Evolutionary conservation across 2,888 invertebrate species (phyloP), one percentile per base, ranked within the genome.

Genomic region (Conops quadrifasciatus): DNA sequence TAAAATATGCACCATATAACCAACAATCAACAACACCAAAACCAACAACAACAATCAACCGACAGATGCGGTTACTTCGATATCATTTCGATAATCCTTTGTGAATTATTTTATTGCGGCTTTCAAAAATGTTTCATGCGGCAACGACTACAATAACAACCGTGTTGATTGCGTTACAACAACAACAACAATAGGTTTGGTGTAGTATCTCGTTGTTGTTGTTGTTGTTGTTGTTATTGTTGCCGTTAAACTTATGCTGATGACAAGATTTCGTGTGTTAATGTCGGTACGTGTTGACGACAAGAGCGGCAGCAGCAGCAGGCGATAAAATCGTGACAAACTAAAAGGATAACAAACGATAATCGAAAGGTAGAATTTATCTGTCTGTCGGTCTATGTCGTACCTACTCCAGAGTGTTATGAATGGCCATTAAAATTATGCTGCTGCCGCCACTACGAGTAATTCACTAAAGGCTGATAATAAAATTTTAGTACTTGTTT

Each of bases 31-130:
- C 51, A 51, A 43, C 49, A 36, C 15, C 62, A 16, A 36, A 30
- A 51, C 21, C 49, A 62, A 62, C 51, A 51, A 62, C 68, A 59
- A 7, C 67, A 11, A 26, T 19, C 67, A 47, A 26, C 53, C 11
- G 49, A 51, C 56, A 47, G 45, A 19, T 19, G 59, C 24, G 30
- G 36, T 62, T n/a, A 21, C 49, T 60, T 68, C 60, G 68, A 68
- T 68, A 60, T 68, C 68, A 68, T 68, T 68, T 62, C 68, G 68
- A 68, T 68, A 68, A 68, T 68, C 68, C 68, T 62, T 43, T n/a
- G 49, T 36, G 62, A 68, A 68, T 68, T 62, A 68, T 68, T 68
- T 62, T 51, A 68, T 68, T 68, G 68, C 43, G 36, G 59, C 43
- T 62, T 51, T 51, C 45, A 19, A 24, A 45, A 56, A 51, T 51